phyloP scores from a whole-genome alignment of 2,888 invertebrate species.

The Aspidiotus rigidus region DNA sequence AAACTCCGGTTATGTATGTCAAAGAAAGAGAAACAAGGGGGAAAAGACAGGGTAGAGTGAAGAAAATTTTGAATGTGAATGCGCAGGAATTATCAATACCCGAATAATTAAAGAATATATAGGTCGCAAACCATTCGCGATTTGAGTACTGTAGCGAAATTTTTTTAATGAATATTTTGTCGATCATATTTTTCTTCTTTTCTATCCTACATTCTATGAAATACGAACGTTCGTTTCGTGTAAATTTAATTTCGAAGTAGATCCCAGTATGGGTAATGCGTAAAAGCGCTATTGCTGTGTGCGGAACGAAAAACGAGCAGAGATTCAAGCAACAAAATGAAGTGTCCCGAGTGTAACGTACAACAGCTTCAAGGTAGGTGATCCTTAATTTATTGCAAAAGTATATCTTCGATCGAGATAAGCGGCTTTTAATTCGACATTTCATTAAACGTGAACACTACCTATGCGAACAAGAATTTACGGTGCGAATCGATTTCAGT shows the following conservation, averaged over 20 bases:
- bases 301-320: not conserved
- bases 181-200: not conserved
- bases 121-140: not conserved
- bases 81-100: slow-evolving; percentile 25
- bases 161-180: not conserved
- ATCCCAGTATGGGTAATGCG: no score
- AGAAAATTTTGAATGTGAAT: slow-evolving; percentile 10
- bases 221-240: not conserved
- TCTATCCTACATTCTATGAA: not conserved
- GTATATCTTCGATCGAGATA: not conserved
- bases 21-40: slow-evolving; percentile 2
- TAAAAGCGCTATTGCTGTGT: no score
- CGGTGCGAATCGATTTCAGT: no score
- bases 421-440: no score
- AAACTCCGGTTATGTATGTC: not conserved
- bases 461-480: no score
- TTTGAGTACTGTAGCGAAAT: not conserved
- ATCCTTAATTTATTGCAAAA: no score
- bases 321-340: slow-evolving; percentile 1
- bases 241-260: no score
- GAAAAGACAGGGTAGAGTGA: not conserved
- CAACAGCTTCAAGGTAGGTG: slow-evolving; percentile 29
- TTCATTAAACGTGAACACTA: no score
- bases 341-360: slow-evolving; percentile 26
- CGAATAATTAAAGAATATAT: slow-evolving; percentile 8